Evolutionary conservation across 2,888 invertebrate species (phyloP), one percentile per base, ranked within the genome.

Genomic region (Macropis europaea): DNA sequence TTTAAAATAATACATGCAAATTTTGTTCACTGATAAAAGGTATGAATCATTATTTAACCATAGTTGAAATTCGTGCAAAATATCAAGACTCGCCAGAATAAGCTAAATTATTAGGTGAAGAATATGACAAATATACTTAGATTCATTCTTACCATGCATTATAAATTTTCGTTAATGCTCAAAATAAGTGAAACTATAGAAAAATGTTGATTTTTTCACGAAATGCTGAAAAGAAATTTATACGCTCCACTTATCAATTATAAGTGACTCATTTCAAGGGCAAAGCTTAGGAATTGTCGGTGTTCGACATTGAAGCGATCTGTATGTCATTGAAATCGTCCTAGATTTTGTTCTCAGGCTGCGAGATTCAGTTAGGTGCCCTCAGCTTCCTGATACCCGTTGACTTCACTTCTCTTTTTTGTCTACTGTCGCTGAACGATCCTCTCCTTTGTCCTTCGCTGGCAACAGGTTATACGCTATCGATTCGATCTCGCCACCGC

Each of bases 401-500:
- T 63, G 30, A 40, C 42, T 63, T 54, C 43, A 43, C 60, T 54
- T 53, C 54, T 61, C 63, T 26, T 60, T 19, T 28, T 15, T n/a
- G 17, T 11, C 42, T 30, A 30, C 48, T 38, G 42, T 28, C 9
- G 30, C 7, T 17, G 15, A 36, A 40, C 52, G 48, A 61, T 40
- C n/a, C n/a, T 67, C 68, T 68, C 61, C 75, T 70, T 75, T 73
- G 72, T 72, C 75, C 57, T 57, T 56, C 42, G 22, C 32, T 24
- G 17, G 54, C 69, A 68, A 64, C 66, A 59, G 69, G 69, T 70
- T 64, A 63, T 15, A 50, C 68, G 43, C 53, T 66, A 66, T 75
- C 68, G 68, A 75, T 66, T 64, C 72, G 50, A 76, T 76, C 76
- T 68, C 40, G 47, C 62, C 40, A 42, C n/a, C n/a, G n/a, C n/a